Evolutionary conservation across 2,113 vertebrate species (phyloP).

Genomic region (Rattus rattus): DNA sequence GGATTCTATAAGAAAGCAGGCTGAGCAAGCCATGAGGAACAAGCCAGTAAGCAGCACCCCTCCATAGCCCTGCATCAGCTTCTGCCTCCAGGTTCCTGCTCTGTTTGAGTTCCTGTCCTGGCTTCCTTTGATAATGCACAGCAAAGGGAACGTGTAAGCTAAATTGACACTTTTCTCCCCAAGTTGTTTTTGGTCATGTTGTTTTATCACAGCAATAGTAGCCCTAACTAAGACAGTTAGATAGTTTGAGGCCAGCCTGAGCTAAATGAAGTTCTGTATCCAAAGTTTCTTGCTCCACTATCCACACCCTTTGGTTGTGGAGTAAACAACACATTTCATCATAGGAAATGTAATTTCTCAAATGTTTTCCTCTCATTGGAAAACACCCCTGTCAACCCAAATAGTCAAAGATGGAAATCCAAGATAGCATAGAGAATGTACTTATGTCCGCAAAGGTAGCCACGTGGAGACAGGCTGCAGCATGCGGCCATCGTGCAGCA

Average conservation of each 20-base stretch:
- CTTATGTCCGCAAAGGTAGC: background rate
- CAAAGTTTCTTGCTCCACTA: background rate
- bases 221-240: background rate
- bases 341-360: background rate
- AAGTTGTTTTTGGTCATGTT: background rate
- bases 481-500: too few species aligned
- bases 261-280: background rate
- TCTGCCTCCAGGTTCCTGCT: background rate
- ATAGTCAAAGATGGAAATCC: background rate
- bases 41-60: background rate
- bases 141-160: background rate
- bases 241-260: background rate
- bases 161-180: background rate
- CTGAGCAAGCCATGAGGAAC: background rate
- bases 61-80: background rate
- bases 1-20: background rate
- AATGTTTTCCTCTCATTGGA: background rate
- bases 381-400: background rate
- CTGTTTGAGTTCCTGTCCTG: background rate
- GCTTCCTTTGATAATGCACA: background rate
- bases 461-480: background rate
- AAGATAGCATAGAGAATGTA: background rate
- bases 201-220: background rate
- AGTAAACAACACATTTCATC: background rate
- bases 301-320: background rate